Base-by-base conservation (phyloP, 1,140 invertebrate genomes). In the Trachymyrmex cornetzi region DNA sequence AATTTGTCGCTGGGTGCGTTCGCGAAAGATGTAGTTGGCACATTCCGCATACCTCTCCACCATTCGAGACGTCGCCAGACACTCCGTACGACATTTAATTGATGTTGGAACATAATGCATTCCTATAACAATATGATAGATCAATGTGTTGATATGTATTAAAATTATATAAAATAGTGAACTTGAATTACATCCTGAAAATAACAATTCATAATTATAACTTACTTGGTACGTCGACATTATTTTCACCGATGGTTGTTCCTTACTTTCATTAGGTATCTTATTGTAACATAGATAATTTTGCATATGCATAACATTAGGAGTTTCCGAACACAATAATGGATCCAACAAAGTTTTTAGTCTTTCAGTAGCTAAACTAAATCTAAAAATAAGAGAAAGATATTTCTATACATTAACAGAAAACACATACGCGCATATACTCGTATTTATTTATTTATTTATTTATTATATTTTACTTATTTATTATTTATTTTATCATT, bases 321-420 rank as follows among this genome's bases (percentile, higher is more conserved):
- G 97, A 77, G 97, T 97, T 92, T 98, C 97, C 38, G 97, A 96
- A 82, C 97, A 97, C 55, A 98, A 93, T 87, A 98, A 96, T 12
- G 97, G 98, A 87, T 97, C 96, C 16, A 98, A 94, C 12, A 98
- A 95, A 86, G 97, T 96, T 93, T 97, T 97, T 22, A 98, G 94
- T 95, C 98, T 97, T 59, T 97, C 97, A 85, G 97, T 98, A 3
- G 98, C 97, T 87, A 99, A 95, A 92, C 97, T 98, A 94, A 98
- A 98, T 90, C 95, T 95, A 30, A 3, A 87, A 88, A 44, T 7
- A 61, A 63, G 55, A 69, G 16, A 74, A 86, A 19, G 48, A 72
- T 57, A 61, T 82, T 74, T 87, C 0, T 34, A 72, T 48, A 4
- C 22, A 66, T 69, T 6, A 59, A 80, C 24, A 85, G 9, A 48